Conservation (phyloP, 2,888 invertebrate genomes). For the Athetis lepigone region DNA sequence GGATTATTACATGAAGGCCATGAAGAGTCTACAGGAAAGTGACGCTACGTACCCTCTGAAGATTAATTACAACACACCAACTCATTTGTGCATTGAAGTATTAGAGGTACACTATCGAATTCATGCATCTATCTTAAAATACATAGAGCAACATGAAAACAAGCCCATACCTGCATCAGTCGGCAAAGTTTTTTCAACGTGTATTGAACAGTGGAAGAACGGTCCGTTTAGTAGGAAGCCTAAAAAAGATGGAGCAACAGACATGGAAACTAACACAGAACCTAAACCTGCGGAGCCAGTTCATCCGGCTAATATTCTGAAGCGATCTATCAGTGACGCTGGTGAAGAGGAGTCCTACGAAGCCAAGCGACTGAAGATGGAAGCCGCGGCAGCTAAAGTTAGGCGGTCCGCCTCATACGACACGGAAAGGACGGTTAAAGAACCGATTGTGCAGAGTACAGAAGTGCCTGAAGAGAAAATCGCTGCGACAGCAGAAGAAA, state of each 20-base stretch:
- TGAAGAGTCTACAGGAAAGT: slow-evolving; percentile 94
- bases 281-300: slow-evolving; percentile 74
- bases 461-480: slow-evolving; percentile 59
- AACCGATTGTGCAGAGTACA: slow-evolving; percentile 55
- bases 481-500: slow-evolving; percentile 45
- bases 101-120: slow-evolving; percentile 96
- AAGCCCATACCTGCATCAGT: slow-evolving; percentile 91
- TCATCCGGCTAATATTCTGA: slow-evolving; percentile 86
- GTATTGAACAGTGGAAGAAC: slow-evolving; percentile 87
- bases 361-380: slow-evolving; percentile 82
- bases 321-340: slow-evolving; percentile 86
- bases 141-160: slow-evolving; percentile 94
- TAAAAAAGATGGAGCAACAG: slow-evolving; percentile 74
- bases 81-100: slow-evolving; percentile 96
- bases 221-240: slow-evolving; percentile 83
- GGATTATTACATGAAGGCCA: slow-evolving; percentile 95
- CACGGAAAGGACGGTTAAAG: slow-evolving; percentile 79
- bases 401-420: slow-evolving; percentile 86
- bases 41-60: slow-evolving; percentile 96
- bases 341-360: slow-evolving; percentile 85
- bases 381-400: slow-evolving; percentile 85
- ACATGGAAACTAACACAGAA: slow-evolving; percentile 70
- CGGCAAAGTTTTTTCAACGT: slow-evolving; percentile 91
- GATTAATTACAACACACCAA: slow-evolving; percentile 96
- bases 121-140: slow-evolving; percentile 97